These are phyloP conservation scores for Rhagologus leucostigma DNA, from an alignment of 2,113 vertebrate species.

Conservation along the genomic window DNA sequence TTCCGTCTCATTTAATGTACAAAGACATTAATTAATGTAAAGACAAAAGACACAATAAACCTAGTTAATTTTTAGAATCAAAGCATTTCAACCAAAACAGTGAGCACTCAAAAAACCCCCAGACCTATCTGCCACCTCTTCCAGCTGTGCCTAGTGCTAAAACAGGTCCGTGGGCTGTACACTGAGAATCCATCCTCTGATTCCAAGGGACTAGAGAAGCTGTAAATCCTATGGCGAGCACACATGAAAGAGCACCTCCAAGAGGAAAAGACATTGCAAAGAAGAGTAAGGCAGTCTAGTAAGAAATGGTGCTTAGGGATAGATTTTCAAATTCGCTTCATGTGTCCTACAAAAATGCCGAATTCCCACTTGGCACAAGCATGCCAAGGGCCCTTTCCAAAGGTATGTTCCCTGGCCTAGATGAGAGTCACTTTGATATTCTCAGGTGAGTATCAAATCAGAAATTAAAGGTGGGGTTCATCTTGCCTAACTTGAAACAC, in stretches of 20 bases:
- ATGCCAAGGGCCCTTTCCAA: not conserved
- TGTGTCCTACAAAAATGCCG: not conserved
- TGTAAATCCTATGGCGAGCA: not conserved
- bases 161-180: not conserved
- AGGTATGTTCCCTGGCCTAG: not conserved
- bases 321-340: not conserved
- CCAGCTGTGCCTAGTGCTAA: not conserved
- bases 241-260: not conserved
- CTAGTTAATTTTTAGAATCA: not conserved
- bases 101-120: not conserved
- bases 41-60: not conserved
- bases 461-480: not conserved
- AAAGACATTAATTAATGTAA: no score
- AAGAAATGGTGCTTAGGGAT: not conserved
- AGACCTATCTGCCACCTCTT: not conserved
- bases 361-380: not conserved
- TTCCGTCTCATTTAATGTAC: not conserved
- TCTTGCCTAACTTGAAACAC: not conserved
- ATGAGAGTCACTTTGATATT: not conserved
- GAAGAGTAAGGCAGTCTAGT: not conserved
- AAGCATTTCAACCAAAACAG: not conserved
- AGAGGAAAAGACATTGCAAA: not conserved
- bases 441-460: not conserved
- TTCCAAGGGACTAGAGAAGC: not conserved
- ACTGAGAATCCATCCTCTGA: not conserved